These are phyloP conservation scores for Neocrepidodera transversa DNA, from an alignment of 2,888 invertebrate genomes.

Conservation along the genomic window DNA sequence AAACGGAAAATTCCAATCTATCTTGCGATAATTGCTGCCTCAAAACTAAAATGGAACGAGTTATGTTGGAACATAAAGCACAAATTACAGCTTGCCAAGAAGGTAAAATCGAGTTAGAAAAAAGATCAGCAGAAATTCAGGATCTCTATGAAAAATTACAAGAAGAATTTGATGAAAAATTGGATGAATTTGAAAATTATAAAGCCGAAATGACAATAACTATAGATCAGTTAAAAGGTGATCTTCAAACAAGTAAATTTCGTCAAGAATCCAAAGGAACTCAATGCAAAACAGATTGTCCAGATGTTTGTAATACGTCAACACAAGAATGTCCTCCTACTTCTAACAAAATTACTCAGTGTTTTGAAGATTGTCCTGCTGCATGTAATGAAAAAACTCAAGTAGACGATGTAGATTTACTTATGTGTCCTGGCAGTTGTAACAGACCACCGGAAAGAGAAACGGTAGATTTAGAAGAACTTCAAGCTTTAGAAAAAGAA, in stretches of 20 bases:
- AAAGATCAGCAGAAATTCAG: background rate
- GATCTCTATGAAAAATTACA: background rate
- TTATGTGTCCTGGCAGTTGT: background rate
- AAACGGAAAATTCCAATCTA: constrained; percentile 5
- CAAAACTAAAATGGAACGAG: background rate
- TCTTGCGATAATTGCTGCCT: background rate
- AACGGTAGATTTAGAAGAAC: background rate
- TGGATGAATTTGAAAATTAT: background rate
- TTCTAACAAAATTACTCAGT: background rate
- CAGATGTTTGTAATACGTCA: background rate
- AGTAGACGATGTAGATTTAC: background rate
- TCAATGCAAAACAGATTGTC: background rate
- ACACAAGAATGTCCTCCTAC: background rate
- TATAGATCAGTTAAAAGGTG: background rate
- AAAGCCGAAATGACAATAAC: background rate
- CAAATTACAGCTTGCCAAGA: background rate
- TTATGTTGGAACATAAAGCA: background rate
- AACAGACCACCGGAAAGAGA: background rate
- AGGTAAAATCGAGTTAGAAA: background rate
- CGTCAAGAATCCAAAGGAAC: background rate
- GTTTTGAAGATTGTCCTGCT: background rate
- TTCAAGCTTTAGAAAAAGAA: constrained; percentile 2
- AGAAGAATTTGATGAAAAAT: background rate
- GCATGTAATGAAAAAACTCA: background rate
- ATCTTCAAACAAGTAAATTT: background rate